Evolutionary conservation across 1,140 invertebrate genomes (phyloP).

Genomic region (Neodiprion pinetum): DNA sequence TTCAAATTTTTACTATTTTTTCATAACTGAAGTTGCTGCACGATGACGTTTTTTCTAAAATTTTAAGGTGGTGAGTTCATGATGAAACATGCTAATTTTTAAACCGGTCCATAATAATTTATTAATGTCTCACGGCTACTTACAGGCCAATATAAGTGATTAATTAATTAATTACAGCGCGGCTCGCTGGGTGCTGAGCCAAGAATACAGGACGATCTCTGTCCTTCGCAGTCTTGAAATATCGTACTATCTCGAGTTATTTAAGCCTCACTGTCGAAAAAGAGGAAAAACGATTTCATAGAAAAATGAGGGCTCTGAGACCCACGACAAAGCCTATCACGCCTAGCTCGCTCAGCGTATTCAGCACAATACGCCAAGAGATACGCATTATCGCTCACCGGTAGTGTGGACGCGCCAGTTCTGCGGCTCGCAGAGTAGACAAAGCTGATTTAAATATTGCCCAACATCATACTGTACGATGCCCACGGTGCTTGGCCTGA

Average conservation of each 20-base stretch:
- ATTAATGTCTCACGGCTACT: too few relatives aligned
- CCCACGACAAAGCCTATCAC: neutral
- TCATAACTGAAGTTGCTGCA: too few relatives aligned
- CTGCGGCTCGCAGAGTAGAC: neutral
- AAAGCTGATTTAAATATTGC: conserved; percentile 1
- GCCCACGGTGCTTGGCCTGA: neutral
- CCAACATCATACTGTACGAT: neutral
- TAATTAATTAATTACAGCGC: too few relatives aligned
- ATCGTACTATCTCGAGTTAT: too few relatives aligned
- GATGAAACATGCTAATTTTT: too few relatives aligned
- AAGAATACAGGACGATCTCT: too few relatives aligned
- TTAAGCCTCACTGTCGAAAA: neutral
- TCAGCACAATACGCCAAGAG: neutral
- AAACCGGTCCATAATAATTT: too few relatives aligned
- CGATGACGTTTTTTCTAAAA: too few relatives aligned
- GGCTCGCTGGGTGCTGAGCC: neutral
- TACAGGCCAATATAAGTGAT: too few relatives aligned
- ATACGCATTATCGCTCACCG: neutral
- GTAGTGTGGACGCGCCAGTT: neutral
- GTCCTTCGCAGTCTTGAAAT: neutral
- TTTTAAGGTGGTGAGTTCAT: too few relatives aligned
- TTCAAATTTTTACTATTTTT: too few relatives aligned
- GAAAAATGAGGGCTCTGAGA: neutral
- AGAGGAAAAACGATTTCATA: neutral
- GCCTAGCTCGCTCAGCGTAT: neutral